Evolutionary conservation across 2,888 invertebrate genomes (phyloP).

Genomic region (Apeira syringaria): DNA sequence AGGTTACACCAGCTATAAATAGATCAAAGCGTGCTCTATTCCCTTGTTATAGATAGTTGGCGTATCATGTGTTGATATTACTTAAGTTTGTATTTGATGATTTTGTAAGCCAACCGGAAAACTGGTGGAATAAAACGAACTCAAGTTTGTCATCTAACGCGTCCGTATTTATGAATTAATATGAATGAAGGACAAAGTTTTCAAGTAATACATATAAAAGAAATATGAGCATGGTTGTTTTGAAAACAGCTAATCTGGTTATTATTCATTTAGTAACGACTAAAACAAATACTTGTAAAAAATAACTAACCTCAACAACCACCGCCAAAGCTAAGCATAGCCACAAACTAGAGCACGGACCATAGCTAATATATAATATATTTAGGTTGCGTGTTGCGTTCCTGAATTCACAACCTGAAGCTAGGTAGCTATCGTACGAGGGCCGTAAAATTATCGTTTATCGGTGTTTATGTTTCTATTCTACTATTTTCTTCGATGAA

Average conservation of each 20-base stretch:
- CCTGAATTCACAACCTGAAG: too few relatives aligned
- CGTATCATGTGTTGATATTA: too few relatives aligned
- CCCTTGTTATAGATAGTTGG: conserved; percentile 12
- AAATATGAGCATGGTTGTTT: neutral
- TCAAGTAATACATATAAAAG: conserved; percentile 13
- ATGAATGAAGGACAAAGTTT: conserved; percentile 59
- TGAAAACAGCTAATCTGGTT: conserved; percentile 18
- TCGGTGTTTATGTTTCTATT: too few relatives aligned
- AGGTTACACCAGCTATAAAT: conserved; percentile 75
- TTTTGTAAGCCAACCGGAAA: too few relatives aligned
- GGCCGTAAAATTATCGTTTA: too few relatives aligned
- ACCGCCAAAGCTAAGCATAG: conserved; percentile 66
- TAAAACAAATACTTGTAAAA: conserved; percentile 55
- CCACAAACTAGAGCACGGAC: too few relatives aligned
- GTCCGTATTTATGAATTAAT: conserved; percentile 53
- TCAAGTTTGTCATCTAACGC: conserved; percentile 72
- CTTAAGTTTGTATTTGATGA: too few relatives aligned
- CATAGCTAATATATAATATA: too few relatives aligned
- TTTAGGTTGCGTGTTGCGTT: too few relatives aligned
- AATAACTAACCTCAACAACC: conserved; percentile 71
- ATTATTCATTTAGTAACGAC: conserved; percentile 33
- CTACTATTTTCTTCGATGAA: too few relatives aligned
- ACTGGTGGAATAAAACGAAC: too few relatives aligned
- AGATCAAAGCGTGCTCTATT: conserved; percentile 53
- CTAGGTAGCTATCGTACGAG: too few relatives aligned